Base-by-base conservation (phyloP, 2,888 invertebrate species). In the Cremastinae sp. region DNA sequence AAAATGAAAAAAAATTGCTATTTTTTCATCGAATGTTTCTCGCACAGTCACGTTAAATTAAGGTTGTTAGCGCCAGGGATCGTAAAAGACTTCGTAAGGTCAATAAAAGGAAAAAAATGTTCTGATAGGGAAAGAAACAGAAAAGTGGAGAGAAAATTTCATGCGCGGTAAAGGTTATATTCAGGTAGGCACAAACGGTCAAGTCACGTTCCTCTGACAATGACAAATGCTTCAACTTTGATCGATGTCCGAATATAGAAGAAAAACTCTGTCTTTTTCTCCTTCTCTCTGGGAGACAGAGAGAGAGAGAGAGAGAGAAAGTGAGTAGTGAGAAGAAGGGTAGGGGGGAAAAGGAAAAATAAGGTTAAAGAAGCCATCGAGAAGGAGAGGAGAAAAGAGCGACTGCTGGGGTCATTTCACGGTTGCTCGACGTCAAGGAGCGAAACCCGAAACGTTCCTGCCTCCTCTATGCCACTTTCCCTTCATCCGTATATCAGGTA, bases 181-280 rank as follows among this genome's bases (percentile, higher is more conserved):
- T 64, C 70, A 64, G 69, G 49, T 35, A 43, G 69, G 28, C 28
- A 28, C 28, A 28, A 28, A 28, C 28, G 58, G 75, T 75, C 64
- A 74, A 78, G 78, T 80, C 81, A 79, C 79, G 80, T 81, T 81
- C 68, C 68, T 65, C 59, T 77, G 81, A 81, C 80, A 66, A 73
- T 79, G 81, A 81, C 78, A 80, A 80, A 81, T 80, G 79, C 62
- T 71, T 61, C n/a, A 39, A 74, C 66, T 68, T 74, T 69, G 78
- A 81, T 80, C 81, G 79, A 81, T 79, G 72, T 62, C 56, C 53
- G 64, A 64, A 58, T 75, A 56, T 35, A 53, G 45, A 55, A 43
- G 51, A 53, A 65, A 73, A 76, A 64, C 58, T 69, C 69, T 10
- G 39, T n/a, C n/a, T n/a, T n/a, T n/a, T n/a, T n/a, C n/a, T n/a